phyloP scores from a whole-genome alignment of 2,797 vertebrate species.

The Nothura maculosa region DNA sequence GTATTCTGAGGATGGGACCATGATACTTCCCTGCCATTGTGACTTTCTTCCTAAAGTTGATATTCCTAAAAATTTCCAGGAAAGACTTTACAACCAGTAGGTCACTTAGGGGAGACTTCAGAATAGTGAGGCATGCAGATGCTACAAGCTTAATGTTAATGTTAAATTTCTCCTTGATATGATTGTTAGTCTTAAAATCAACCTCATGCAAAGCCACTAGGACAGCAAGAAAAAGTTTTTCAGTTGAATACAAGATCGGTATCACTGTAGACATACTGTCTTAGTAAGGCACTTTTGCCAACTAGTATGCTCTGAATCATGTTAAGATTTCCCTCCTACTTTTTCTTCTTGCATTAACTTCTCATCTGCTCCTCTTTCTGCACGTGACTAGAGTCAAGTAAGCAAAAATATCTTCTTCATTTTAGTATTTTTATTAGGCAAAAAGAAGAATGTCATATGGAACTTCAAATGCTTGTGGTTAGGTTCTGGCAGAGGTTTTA shows the following conservation, averaged over 20 bases:
- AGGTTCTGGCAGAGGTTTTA: neutral
- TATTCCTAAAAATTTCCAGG: neutral
- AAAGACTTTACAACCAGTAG: neutral
- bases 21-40: neutral
- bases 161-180: conserved; percentile 2
- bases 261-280: neutral
- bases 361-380: neutral
- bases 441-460: neutral
- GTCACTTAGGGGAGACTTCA: neutral
- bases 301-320: neutral
- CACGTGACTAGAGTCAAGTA: neutral
- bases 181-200: conserved; percentile 1
- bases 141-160: neutral
- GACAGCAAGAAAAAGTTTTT: neutral
- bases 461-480: neutral
- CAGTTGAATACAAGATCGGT: neutral
- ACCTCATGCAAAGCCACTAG: neutral
- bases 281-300: neutral
- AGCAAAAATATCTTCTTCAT: neutral
- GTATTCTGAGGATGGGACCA: neutral
- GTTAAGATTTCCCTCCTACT: neutral
- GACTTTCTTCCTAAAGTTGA: neutral
- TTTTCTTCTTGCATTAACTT: neutral
- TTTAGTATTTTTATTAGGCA: neutral
- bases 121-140: neutral